Conservation (phyloP, 2,888 invertebrate genomes). For the Physocephala rufipes region DNA sequence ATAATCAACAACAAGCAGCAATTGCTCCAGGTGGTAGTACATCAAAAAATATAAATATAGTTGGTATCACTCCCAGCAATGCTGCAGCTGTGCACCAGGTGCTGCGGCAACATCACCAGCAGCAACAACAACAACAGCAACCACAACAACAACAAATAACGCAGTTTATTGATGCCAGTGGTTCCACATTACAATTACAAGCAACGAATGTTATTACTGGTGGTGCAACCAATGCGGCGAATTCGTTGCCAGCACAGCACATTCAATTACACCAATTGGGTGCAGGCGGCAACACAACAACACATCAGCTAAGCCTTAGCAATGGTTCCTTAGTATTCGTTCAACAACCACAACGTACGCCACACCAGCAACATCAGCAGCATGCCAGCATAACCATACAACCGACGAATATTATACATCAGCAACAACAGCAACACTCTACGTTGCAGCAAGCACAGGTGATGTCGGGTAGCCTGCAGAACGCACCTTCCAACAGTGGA, state of each 20-base stretch:
- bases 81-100: slow-evolving; percentile 58
- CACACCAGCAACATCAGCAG: slow-evolving; percentile 51
- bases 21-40: slow-evolving; percentile 47
- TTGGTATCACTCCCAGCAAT: slow-evolving; percentile 55
- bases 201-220: slow-evolving; percentile 43
- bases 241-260: slow-evolving; percentile 44
- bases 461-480: slow-evolving; percentile 51
- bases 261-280: slow-evolving; percentile 54
- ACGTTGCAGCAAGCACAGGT: slow-evolving; percentile 51
- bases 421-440: slow-evolving; percentile 48
- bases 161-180: slow-evolving; percentile 55
- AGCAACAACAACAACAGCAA: slow-evolving; percentile 52
- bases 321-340: slow-evolving; percentile 63
- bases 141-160: slow-evolving; percentile 44
- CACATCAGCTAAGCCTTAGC: slow-evolving; percentile 62
- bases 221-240: slow-evolving; percentile 8
- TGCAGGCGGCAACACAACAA: slow-evolving; percentile 50
- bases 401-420: slow-evolving; percentile 60
- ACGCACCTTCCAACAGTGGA: slow-evolving; percentile 64
- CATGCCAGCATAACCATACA: slow-evolving; percentile 62
- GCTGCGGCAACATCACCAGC: slow-evolving; percentile 53
- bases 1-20: slow-evolving; percentile 48
- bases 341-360: slow-evolving; percentile 56
- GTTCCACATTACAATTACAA: slow-evolving; percentile 53
- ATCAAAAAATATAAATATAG: slow-evolving; percentile 55